These are phyloP conservation scores for Enteromius paludinosus DNA, from an alignment of 2,797 vertebrate genomes.

Conservation along the genomic window DNA sequence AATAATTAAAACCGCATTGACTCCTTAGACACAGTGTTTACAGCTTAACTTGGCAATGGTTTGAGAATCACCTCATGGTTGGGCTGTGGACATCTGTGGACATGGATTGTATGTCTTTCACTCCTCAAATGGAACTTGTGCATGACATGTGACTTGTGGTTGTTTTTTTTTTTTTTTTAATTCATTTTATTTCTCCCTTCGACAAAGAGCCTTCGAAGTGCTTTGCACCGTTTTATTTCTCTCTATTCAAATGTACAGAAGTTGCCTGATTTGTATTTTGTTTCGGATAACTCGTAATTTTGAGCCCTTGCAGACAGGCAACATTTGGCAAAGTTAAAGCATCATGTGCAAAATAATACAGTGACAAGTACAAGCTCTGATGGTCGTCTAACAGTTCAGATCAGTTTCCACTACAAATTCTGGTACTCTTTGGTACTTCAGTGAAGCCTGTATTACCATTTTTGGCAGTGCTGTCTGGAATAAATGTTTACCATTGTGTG, in stretches of 20 bases:
- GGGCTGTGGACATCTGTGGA: slow-evolving; percentile 39
- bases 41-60: slow-evolving; percentile 27
- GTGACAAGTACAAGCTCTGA: slow-evolving; percentile 55
- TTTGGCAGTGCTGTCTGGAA: slow-evolving; percentile 75
- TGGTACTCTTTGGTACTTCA: slow-evolving; percentile 51
- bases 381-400: slow-evolving; percentile 61
- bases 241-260: slow-evolving; percentile 60
- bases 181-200: slow-evolving; percentile 39
- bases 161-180: neutral
- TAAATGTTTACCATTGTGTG: slow-evolving; percentile 90
- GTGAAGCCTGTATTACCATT: slow-evolving; percentile 73
- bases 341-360: slow-evolving; percentile 73
- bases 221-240: slow-evolving; percentile 47
- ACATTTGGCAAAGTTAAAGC: slow-evolving; percentile 92
- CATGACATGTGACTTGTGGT: slow-evolving; percentile 56
- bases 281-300: slow-evolving; percentile 78
- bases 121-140: slow-evolving; percentile 53
- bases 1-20: neutral
- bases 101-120: slow-evolving; percentile 44
- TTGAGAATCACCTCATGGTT: slow-evolving; percentile 25
- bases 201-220: slow-evolving; percentile 42
- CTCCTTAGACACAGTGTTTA: slow-evolving; percentile 33
- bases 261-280: slow-evolving; percentile 78
- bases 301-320: slow-evolving; percentile 96
- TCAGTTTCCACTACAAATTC: slow-evolving; percentile 17